phyloP scores from a whole-genome alignment of 2,797 vertebrate species.

The Falco berigora region DNA sequence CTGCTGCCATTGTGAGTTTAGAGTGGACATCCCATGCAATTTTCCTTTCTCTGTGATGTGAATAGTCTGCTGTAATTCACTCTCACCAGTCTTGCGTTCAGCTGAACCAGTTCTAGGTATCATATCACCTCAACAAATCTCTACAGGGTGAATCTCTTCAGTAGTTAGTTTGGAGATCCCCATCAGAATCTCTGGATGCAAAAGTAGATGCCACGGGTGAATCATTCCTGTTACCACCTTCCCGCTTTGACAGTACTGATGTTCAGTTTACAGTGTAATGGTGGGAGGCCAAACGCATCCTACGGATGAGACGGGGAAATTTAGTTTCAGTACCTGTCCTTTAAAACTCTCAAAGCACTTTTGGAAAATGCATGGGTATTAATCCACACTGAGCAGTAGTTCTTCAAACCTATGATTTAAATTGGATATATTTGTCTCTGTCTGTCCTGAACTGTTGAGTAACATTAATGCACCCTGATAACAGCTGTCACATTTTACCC shows the following conservation, averaged over 20 bases:
- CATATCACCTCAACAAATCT: background rate
- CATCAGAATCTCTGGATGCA: background rate
- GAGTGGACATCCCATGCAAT: background rate
- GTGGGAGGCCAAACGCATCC: background rate
- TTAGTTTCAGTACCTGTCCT: background rate
- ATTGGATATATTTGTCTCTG: conserved; percentile 58
- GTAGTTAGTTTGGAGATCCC: background rate
- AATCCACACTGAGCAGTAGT: conserved; percentile 35
- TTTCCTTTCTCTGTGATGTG: background rate
- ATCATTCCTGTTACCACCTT: background rate
- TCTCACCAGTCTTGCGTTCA: background rate
- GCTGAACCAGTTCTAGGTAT: background rate
- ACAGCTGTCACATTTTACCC: conserved; percentile 57
- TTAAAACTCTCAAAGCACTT: conserved; percentile 41
- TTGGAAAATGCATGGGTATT: conserved; percentile 28
- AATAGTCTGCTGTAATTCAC: background rate
- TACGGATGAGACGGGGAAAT: background rate
- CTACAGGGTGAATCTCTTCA: background rate
- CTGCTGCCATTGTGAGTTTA: background rate
- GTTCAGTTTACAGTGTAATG: background rate
- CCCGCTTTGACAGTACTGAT: background rate
- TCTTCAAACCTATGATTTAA: conserved; percentile 44
- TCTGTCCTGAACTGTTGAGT: conserved; percentile 49
- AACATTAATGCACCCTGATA: conserved; percentile 58
- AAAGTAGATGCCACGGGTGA: background rate